Conservation (phyloP, 2,888 invertebrate genomes). For the Coenonympha arcania region DNA sequence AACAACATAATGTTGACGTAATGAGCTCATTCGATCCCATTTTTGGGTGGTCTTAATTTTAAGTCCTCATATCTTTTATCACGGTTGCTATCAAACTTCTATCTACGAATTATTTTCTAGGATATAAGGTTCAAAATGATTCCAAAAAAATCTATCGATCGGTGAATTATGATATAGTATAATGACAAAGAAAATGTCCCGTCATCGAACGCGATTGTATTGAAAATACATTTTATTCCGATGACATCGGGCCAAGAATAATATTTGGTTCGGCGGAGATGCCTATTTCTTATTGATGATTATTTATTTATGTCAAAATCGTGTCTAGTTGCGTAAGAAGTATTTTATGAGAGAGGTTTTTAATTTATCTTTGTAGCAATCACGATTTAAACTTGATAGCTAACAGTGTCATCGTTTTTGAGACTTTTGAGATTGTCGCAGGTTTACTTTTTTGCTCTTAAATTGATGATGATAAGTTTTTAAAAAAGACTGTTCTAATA, state of each 20-base stretch:
- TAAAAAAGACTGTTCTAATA: no score
- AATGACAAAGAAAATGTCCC: slow-evolving; percentile 41
- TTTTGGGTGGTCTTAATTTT: slow-evolving; percentile 45
- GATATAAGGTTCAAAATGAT: slow-evolving; percentile 10
- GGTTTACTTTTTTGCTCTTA: not conserved
- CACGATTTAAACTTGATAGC: not conserved
- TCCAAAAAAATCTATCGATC: not conserved
- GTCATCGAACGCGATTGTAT: slow-evolving; percentile 42
- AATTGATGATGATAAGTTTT: no score
- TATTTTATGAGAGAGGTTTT: not conserved
- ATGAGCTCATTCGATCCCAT: slow-evolving; percentile 41
- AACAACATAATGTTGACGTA: slow-evolving; percentile 41
- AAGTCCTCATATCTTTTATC: slow-evolving; percentile 30
- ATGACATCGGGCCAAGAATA: slow-evolving; percentile 23
- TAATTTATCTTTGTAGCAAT: slow-evolving; percentile 1
- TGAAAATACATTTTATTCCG: slow-evolving; percentile 24
- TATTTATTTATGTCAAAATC: slow-evolving; percentile 12
- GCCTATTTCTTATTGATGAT: slow-evolving; percentile 4
- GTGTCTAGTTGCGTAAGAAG: not conserved
- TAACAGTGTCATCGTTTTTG: slow-evolving; percentile 1
- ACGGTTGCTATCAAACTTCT: not conserved
- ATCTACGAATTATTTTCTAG: not conserved
- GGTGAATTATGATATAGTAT: slow-evolving; percentile 22
- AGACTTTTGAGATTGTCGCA: not conserved
- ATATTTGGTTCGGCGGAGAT: slow-evolving; percentile 17